Conservation (phyloP, 2,113 vertebrate species). For the Pygoscelis antarcticus region DNA sequence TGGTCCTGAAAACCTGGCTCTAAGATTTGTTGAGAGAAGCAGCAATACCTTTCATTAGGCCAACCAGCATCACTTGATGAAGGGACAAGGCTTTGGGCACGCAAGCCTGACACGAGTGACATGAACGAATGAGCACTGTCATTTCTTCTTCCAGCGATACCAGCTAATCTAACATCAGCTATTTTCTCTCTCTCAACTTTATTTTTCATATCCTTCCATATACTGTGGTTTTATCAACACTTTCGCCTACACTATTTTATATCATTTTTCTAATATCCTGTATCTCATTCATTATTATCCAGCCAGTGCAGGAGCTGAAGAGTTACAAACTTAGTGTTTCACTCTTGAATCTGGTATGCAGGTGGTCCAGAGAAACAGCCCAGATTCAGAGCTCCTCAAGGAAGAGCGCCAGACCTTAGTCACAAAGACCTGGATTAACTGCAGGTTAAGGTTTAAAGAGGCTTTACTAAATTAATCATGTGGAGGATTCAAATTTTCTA, state of each 20-base stretch:
- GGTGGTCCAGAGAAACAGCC: background rate
- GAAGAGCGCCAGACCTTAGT: background rate
- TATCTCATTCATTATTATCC: background rate
- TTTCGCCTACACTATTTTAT: background rate
- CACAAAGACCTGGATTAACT: conserved; percentile 40
- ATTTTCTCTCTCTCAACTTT: background rate
- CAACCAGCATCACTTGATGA: background rate
- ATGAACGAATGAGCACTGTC: background rate
- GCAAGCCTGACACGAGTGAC: background rate
- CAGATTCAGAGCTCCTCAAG: background rate
- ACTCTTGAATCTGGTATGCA: background rate
- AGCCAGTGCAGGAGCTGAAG: background rate
- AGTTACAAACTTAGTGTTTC: background rate
- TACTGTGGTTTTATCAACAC: conserved; percentile 1
- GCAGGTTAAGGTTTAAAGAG: conserved; percentile 50
- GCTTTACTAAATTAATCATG: conserved; percentile 30
- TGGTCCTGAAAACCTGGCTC: background rate
- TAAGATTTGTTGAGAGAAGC: background rate
- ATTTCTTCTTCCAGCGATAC: background rate
- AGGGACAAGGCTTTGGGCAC: background rate
- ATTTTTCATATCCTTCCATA: conserved; percentile 50
- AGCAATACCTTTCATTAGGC: background rate
- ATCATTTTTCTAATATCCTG: conserved; percentile 52
- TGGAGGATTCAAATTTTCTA: conserved; percentile 11
- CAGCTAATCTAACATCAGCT: conserved; percentile 51